Evolutionary conservation across 2,888 invertebrate genomes (phyloP).

Genomic region (Drosophila vallismaia): DNA sequence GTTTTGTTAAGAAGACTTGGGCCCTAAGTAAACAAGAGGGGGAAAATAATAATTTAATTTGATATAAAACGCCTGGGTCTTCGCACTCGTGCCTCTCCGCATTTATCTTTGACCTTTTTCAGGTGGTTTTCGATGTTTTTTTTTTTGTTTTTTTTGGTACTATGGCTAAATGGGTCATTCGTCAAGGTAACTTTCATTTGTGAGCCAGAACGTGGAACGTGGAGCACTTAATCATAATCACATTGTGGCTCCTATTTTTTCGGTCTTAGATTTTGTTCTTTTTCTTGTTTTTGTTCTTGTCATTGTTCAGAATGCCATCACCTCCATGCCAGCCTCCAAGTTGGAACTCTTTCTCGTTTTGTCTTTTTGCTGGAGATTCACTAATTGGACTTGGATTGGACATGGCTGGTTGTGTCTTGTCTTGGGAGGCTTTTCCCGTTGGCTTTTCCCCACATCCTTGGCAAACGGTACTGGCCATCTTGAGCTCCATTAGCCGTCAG

Average conservation of each 20-base stretch:
- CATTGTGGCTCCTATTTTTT: slow-evolving; percentile 27
- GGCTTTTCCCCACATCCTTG: slow-evolving; percentile 13
- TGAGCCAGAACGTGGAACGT: slow-evolving; percentile 63
- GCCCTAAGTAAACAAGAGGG: slow-evolving; percentile 28
- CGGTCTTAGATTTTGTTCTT: slow-evolving; percentile 11
- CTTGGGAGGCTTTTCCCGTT: neutral
- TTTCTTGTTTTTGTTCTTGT: slow-evolving; percentile 70
- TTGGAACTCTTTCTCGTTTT: neutral
- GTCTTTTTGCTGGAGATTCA: slow-evolving; percentile 20
- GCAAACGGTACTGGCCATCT: slow-evolving; percentile 54
- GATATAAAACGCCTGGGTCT: slow-evolving; percentile 40
- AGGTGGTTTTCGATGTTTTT: slow-evolving; percentile 37
- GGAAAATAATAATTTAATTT: slow-evolving; percentile 66
- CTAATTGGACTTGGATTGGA: slow-evolving; percentile 51
- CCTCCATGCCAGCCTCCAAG: neutral
- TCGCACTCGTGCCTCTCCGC: slow-evolving; percentile 32
- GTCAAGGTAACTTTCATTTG: slow-evolving; percentile 83
- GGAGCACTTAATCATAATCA: slow-evolving; percentile 78
- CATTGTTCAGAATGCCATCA: slow-evolving; percentile 56
- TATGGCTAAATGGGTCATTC: slow-evolving; percentile 81
- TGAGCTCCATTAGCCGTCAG: slow-evolving; percentile 24
- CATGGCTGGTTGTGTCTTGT: slow-evolving; percentile 26
- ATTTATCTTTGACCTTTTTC: slow-evolving; percentile 72
- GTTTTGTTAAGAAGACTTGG: slow-evolving; percentile 4
- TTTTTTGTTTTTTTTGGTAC: slow-evolving; percentile 65